These are phyloP conservation scores for Thamnophis elegans DNA, from an alignment of 2,797 vertebrate genomes.

Conservation along the genomic window DNA sequence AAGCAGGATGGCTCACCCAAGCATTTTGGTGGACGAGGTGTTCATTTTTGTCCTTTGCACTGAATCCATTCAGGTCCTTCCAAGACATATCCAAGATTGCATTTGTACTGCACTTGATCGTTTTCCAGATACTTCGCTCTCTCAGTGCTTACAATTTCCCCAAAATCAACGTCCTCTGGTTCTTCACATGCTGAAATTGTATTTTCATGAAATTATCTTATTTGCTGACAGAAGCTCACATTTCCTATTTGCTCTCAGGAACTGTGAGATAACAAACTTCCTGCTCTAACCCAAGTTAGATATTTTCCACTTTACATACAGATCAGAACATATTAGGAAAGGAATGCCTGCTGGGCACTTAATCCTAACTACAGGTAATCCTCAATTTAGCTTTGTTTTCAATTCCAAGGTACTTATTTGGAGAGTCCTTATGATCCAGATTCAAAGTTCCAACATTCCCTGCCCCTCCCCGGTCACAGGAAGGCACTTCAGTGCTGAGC, in stretches of 20 bases:
- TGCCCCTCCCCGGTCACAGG: background rate
- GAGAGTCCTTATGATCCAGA: background rate
- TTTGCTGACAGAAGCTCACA: background rate
- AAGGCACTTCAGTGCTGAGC: background rate
- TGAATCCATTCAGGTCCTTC: constrained; percentile 27
- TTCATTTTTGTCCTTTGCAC: constrained; percentile 6
- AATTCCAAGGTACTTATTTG: background rate
- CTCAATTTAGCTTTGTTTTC: background rate
- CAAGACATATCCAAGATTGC: constrained; percentile 5
- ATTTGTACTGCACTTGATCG: constrained; percentile 4
- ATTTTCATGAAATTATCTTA: background rate
- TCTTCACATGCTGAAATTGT: constrained; percentile 22
- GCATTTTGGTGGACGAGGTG: background rate
- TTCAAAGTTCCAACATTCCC: background rate
- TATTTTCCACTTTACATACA: background rate
- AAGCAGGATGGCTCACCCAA: background rate
- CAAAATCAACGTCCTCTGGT: constrained; percentile 20
- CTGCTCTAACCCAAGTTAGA: background rate
- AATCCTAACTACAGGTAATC: background rate
- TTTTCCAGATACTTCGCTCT: background rate
- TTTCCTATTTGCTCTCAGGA: background rate
- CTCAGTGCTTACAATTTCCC: background rate
- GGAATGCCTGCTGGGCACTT: background rate
- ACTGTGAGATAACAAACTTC: background rate
- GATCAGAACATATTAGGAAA: background rate